Base-by-base conservation (phyloP, 2,113 vertebrate genomes). In the Gallinago undulata region DNA sequence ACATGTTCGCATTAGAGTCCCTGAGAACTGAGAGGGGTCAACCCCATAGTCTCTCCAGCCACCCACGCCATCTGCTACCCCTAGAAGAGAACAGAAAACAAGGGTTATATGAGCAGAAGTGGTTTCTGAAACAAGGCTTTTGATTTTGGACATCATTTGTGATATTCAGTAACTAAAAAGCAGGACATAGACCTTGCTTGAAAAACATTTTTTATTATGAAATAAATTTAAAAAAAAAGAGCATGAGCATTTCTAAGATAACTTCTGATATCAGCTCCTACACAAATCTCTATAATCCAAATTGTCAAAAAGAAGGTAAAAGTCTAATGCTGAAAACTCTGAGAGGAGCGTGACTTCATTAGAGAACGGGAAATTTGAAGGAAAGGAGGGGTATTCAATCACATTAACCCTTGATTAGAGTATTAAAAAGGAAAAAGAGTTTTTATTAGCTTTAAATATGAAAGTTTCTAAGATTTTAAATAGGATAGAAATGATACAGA, bases 31-130 rank as follows among this genome's bases (percentile, higher is more conserved):
- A 88, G 99, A 99, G 2, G 99, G 99, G 96, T 99, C 99, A 11
- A 99, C 99, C 12, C 99, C 99, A 27, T 99, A 99, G 98, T 99
- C 99, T 78, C 99, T 98, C 99, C 99, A 99, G 95, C 99, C 99
- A 33, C 99, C 99, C 4, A 99, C 99, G 6, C 99, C 99, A 96
- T 99, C 99, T 41, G 99, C 99, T 57, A 99, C 99, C 28, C 99
- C 99, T 99, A 91, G 70, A 77, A 92, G 85, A 60, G 57, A 92
- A 70, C 22, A 94, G 45, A 91, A 74, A 77, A n/a, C 3, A 7
- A 45, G 1, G 31, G 70, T 94, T 66, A 94, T 0, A 21, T 1
- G 1, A 69, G 21, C 66, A 75, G 8, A 56, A 79, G 48, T 1
- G 4, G 30, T 2, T 68, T 39, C 19, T 62, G 64, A 66, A 93